phyloP scores from a whole-genome alignment of 2,888 invertebrate genomes.

The Punctoribates punctum region DNA sequence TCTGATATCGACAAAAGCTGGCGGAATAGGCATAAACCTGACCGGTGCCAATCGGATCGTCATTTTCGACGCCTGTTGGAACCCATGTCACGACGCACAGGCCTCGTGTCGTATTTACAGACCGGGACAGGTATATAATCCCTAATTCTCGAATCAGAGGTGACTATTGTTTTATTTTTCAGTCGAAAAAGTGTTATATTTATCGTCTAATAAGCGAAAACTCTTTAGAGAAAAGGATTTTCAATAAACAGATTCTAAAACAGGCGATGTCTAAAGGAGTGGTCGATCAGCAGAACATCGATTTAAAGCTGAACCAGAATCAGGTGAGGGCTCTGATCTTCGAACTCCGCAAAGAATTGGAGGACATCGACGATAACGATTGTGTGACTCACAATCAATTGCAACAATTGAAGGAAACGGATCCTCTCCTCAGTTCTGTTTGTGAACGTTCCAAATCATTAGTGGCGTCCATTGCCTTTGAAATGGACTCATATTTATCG shows the following conservation, averaged over 20 bases:
- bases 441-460: too few relatives aligned
- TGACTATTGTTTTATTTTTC: constrained; percentile 53
- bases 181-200: constrained; percentile 87
- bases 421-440: too few relatives aligned
- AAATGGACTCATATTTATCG: too few relatives aligned
- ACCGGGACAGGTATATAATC: constrained; percentile 81
- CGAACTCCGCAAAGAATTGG: not conserved
- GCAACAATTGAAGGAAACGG: too few relatives aligned
- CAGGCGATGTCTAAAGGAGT: constrained; percentile 78
- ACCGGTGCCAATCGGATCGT: constrained; percentile 95
- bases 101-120: constrained; percentile 96
- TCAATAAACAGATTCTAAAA: constrained; percentile 95
- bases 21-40: constrained; percentile 92
- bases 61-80: constrained; percentile 98
- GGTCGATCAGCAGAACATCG: constrained; percentile 96
- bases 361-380: too few relatives aligned
- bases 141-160: not conserved
- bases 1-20: constrained; percentile 92
- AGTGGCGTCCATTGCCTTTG: too few relatives aligned
- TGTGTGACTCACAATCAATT: too few relatives aligned
- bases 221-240: constrained; percentile 94
- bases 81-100: constrained; percentile 97
- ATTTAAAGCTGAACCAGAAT: constrained; percentile 53
- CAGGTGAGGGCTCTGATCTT: constrained; percentile 56
- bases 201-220: constrained; percentile 96